Evolutionary conservation across 2,888 invertebrate genomes (phyloP).

Genomic region (Megastigmus dorsalis): DNA sequence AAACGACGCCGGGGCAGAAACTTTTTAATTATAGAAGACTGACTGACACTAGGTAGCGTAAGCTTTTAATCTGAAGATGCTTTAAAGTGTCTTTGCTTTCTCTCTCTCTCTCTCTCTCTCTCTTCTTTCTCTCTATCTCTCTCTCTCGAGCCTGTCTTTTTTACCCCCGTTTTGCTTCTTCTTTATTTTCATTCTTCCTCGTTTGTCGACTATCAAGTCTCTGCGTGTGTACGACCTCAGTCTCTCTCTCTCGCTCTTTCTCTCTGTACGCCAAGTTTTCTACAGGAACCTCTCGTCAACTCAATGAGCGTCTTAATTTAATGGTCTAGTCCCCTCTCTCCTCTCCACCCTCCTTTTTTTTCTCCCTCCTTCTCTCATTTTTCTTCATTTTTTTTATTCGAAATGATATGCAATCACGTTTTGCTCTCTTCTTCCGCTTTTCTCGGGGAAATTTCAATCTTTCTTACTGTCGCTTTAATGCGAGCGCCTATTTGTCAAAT

Average conservation of each 20-base stretch:
- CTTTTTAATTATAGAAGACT: conserved; percentile 59
- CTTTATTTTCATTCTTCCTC: conserved; percentile 30
- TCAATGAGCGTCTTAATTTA: conserved; percentile 53
- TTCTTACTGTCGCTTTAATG: too few relatives aligned
- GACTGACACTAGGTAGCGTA: conserved; percentile 59
- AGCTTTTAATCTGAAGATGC: conserved; percentile 62
- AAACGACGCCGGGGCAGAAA: conserved; percentile 44
- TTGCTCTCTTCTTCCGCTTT: too few relatives aligned
- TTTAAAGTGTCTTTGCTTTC: conserved; percentile 52
- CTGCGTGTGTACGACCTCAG: too few relatives aligned
- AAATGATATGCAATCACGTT: neutral
- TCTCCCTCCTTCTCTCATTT: too few relatives aligned
- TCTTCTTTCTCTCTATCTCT: neutral
- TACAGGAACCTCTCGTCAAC: conserved; percentile 35
- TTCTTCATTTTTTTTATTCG: neutral
- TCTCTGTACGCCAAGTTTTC: conserved; percentile 29
- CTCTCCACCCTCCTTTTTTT: too few relatives aligned
- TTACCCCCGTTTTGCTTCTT: neutral
- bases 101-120: conserved; percentile 19
- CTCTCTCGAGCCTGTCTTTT: neutral
- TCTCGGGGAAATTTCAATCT: too few relatives aligned
- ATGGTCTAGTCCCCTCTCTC: conserved; percentile 36
- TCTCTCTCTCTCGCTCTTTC: neutral
- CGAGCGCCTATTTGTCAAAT: too few relatives aligned
- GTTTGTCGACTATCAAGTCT: conserved; percentile 45